Evolutionary conservation across 2,888 invertebrate species (phyloP), one percentile per base, ranked within the genome.

Genomic region (Zeuzera pyrina): DNA sequence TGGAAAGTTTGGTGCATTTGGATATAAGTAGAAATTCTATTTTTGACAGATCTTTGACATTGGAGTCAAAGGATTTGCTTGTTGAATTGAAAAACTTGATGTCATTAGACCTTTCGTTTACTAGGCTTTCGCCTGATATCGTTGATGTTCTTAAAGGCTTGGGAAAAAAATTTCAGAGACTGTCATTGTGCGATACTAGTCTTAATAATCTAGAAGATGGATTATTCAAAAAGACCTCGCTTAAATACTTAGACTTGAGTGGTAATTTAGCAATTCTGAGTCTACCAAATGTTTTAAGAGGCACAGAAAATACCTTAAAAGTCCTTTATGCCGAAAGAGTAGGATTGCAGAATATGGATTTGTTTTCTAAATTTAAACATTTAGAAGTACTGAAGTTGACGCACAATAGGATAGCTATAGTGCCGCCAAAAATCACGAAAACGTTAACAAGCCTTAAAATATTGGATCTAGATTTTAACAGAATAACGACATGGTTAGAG

Each of bases 191-290:
- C 36, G 62, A 78, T 8, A 69, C 85, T 0, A 67, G 68, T 0
- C 42, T 87, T 5, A 55, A 60, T 0, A 50, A 52, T 21, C 47
- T 87, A 0, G 48, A 59, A 3, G 50, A 58, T 2, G 47, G 53
- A 0, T 46, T 77, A 1, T 87, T 88, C 29, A 57, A 52, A 2
- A 59, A 59, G 0, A 85, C 81, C 0, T 58, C 64, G 0, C 33
- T 89, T 1, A 69, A 62, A 33, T 52, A 61, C 14, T 48, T 89
- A 2, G 88, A 89, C 40, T 22, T 89, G n/a, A 86, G 87, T 0
- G 79, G 84, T 0, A 88, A 88, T 43, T 52, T 51, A 1, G 73
- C 71, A 0, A 60, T 85, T 1, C 32, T 79, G 0, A 49, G 64
- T 2, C 43, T 53, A 1, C 43, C 44, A 0, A 55, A 59, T 21